A percentile compares a stretch with the other conserved stretches of the same genome.
phyloP scores from a whole-genome alignment of 2,113 vertebrate genomes.

The Serinus canaria region DNA sequence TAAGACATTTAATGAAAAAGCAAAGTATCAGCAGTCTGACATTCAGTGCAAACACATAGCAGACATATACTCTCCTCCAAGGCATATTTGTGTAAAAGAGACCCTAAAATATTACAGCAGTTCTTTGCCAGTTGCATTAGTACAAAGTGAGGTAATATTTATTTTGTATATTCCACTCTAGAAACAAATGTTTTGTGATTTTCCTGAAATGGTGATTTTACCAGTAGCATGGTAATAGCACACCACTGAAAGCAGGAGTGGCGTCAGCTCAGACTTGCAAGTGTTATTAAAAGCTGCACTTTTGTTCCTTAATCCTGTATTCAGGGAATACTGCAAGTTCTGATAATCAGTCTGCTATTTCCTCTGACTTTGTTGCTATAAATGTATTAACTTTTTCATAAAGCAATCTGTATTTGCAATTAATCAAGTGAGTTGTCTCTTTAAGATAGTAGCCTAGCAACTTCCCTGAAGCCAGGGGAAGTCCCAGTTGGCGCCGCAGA shows the following conservation, averaged over 20 bases:
- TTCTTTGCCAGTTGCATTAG: background rate
- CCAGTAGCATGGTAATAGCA: background rate
- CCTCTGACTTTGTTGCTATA: conserved; percentile 58
- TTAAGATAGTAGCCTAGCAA: conserved; percentile 78
- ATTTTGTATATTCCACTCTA: background rate
- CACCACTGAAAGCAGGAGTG: background rate
- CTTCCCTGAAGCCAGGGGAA: conserved; percentile 45
- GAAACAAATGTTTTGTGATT: background rate
- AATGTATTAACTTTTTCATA: conserved; percentile 67
- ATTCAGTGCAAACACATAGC: background rate
- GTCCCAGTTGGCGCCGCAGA: conserved; percentile 55
- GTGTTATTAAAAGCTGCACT: conserved; percentile 48
- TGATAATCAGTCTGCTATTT: conserved; percentile 66
- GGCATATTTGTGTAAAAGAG: background rate
- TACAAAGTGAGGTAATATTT: background rate
- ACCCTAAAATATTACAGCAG: background rate
- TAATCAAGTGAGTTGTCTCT: conserved; percentile 75
- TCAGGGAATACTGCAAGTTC: conserved; percentile 57
- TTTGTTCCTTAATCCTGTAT: conserved; percentile 48
- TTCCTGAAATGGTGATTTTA: background rate
- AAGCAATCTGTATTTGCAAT: conserved; percentile 70
- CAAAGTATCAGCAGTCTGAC: conserved; percentile 1
- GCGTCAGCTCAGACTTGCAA: background rate
- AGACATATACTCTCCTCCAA: background rate
- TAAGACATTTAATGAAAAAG: conserved; percentile 38